Evolutionary conservation across 2,888 invertebrate species (phyloP).

Genomic region (Allolobophora icterica): DNA sequence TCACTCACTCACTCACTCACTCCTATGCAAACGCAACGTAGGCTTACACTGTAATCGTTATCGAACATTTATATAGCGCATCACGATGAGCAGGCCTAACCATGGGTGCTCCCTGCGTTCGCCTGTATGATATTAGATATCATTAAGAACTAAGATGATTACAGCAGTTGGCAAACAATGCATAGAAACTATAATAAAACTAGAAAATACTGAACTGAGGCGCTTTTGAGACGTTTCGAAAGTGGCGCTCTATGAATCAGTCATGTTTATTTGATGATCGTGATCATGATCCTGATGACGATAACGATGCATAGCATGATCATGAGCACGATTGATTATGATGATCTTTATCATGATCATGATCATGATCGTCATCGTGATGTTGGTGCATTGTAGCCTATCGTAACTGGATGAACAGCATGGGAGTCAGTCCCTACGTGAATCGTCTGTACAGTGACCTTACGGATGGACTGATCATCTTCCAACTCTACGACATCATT

Average conservation of each 20-base stretch:
- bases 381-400: slow-evolving; percentile 75
- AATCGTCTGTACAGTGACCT: slow-evolving; percentile 97
- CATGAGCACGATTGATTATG: background rate
- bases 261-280: no score
- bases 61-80: background rate
- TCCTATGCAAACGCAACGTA: background rate
- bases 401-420: slow-evolving; percentile 99
- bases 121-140: no score
- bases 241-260: no score
- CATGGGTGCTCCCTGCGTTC: no score
- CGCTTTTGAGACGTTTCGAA: no score
- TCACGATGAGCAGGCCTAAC: no score
- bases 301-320: no score
- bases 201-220: background rate
- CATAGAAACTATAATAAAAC: background rate
- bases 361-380: background rate
- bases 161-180: background rate
- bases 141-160: no score
- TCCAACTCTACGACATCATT: slow-evolving; percentile 94
- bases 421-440: slow-evolving; percentile 95
- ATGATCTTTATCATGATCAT: background rate
- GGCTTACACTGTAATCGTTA: background rate
- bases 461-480: slow-evolving; percentile 92
- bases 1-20: no score
- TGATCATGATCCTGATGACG: no score